Percentiles rank a stretch among this genome's conserved stretches.
phyloP scores from a whole-genome alignment of 2,797 vertebrate genomes.

The Clarias platycephalus region DNA sequence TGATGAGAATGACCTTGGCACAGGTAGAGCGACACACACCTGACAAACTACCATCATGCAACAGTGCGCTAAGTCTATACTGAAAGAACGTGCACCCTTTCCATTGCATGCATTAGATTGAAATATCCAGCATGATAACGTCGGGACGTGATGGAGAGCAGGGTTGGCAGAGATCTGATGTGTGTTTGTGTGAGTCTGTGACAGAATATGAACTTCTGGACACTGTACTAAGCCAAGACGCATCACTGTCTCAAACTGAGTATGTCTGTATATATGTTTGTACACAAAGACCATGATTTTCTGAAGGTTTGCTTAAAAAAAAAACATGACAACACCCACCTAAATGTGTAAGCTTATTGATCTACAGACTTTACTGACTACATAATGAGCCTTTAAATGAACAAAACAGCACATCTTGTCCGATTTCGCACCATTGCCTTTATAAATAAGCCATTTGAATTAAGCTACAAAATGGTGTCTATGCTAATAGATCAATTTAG shows the following conservation, averaged over 20 bases:
- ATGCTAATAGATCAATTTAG: background rate
- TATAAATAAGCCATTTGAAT: background rate
- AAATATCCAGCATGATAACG: background rate
- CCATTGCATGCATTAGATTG: background rate
- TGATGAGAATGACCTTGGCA: constrained; percentile 98
- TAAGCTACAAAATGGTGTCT: background rate
- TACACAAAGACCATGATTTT: background rate
- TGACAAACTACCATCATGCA: constrained; percentile 35
- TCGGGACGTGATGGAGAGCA: background rate
- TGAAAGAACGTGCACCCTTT: background rate
- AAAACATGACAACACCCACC: background rate
- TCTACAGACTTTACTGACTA: background rate
- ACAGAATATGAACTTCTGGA: background rate
- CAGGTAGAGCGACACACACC: constrained; percentile 79
- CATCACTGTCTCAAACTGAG: background rate
- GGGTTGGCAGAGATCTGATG: background rate
- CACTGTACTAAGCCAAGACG: too few species aligned
- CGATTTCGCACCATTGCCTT: background rate
- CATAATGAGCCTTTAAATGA: background rate
- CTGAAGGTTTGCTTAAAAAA: background rate
- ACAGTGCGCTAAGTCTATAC: constrained; percentile 6
- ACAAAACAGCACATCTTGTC: background rate
- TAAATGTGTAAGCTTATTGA: background rate
- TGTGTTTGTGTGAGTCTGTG: background rate
- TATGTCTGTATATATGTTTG: background rate